These are phyloP conservation scores for Trochalopteron elliotii DNA, from an alignment of 2,113 vertebrate species.

Conservation along the genomic window DNA sequence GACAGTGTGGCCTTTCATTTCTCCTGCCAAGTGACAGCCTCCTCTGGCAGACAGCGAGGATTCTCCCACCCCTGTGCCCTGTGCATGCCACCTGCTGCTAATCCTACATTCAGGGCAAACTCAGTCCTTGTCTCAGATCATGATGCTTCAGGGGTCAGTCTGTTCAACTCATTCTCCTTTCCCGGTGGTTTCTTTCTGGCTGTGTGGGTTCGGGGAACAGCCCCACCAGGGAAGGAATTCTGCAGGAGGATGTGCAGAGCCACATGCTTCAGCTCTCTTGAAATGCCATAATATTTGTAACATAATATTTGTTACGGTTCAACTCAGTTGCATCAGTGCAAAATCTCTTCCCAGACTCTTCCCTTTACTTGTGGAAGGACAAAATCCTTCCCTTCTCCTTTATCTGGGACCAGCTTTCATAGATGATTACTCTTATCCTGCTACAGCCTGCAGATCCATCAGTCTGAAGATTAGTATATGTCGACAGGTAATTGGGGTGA, in stretches of 20 bases:
- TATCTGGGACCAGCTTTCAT: not conserved
- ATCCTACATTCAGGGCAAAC: fast-evolving
- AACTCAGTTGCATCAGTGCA: not conserved
- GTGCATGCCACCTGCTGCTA: not conserved
- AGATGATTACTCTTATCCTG: fast-evolving
- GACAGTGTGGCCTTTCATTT: not conserved
- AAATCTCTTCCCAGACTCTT: not conserved
- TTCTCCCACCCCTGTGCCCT: not conserved
- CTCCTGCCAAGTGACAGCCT: not conserved
- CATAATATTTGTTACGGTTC: not conserved
- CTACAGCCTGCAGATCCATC: not conserved
- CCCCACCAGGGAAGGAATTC: not conserved
- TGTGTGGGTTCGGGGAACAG: not conserved
- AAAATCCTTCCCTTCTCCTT: not conserved
- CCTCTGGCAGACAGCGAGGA: not conserved
- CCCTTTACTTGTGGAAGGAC: not conserved
- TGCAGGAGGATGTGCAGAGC: not conserved
- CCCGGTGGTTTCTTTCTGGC: not conserved
- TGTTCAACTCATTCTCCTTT: not conserved
- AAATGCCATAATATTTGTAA: not conserved
- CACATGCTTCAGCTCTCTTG: fast-evolving
- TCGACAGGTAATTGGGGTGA: not conserved
- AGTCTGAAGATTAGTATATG: not conserved
- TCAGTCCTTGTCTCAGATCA: not conserved
- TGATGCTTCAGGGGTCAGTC: not conserved